Conservation (phyloP, 2,888 invertebrate species). For the Protodeltote pygarga region DNA sequence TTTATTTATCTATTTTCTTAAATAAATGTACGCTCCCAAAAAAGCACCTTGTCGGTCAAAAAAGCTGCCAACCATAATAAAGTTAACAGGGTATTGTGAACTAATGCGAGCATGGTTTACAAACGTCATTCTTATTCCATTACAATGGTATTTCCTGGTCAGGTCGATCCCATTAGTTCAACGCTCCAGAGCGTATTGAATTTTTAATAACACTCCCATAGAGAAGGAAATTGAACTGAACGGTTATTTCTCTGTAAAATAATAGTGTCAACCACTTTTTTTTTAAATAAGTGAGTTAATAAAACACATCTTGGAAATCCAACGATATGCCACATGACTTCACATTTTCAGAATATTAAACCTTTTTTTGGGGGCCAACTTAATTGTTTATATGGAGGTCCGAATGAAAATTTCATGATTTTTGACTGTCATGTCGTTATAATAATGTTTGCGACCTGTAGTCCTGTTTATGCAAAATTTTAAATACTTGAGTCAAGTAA, state of each 20-base stretch:
- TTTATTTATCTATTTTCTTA: too few species aligned
- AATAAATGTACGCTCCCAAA: background rate
- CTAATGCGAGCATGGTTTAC: conserved; percentile 3
- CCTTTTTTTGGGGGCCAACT: too few species aligned
- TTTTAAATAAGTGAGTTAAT: conserved; percentile 13
- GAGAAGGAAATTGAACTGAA: conserved; percentile 37
- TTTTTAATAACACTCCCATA: conserved; percentile 42
- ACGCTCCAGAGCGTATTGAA: conserved; percentile 35
- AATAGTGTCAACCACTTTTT: conserved; percentile 23
- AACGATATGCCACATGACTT: too few species aligned
- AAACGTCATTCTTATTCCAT: conserved; percentile 12
- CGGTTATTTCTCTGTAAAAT: too few species aligned
- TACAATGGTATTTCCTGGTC: conserved; percentile 42
- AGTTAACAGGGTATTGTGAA: conserved; percentile 29
- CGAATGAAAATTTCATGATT: too few species aligned
- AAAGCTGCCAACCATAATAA: conserved; percentile 5
- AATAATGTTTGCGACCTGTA: too few species aligned
- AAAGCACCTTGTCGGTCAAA: background rate
- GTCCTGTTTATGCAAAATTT: too few species aligned
- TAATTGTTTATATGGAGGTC: too few species aligned
- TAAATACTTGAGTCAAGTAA: too few species aligned
- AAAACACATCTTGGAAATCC: too few species aligned
- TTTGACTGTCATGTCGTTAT: too few species aligned
- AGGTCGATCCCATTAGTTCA: conserved; percentile 38
- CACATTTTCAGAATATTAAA: too few species aligned